These are phyloP conservation scores for Bombus pascuorum DNA, from an alignment of 1,140 invertebrate genomes.

Conservation along the genomic window DNA sequence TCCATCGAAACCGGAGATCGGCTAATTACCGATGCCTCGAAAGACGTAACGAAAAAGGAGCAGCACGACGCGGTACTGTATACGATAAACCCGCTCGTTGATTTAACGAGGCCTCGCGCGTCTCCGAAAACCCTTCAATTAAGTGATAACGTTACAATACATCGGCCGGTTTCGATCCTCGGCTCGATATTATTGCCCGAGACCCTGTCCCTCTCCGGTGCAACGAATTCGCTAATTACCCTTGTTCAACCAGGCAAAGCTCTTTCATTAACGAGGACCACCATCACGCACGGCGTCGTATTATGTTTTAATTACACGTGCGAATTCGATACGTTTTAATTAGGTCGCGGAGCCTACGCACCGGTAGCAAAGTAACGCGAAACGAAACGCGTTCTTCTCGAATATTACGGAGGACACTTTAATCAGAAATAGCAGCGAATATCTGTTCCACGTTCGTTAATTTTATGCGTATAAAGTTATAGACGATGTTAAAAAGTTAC, in stretches of 20 bases:
- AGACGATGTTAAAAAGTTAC: too few relatives aligned
- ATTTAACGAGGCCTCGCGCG: constrained; percentile 32
- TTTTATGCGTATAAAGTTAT: too few relatives aligned
- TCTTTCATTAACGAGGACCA: constrained; percentile 35
- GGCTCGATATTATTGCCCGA: constrained; percentile 9
- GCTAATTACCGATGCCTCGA: constrained; percentile 18
- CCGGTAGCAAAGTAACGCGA: background rate
- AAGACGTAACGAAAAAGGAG: background rate
- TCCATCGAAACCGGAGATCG: constrained; percentile 2
- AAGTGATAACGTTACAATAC: constrained; percentile 41
- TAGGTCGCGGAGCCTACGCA: constrained; percentile 48
- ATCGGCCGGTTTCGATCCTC: constrained; percentile 7
- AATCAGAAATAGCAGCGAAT: too few relatives aligned
- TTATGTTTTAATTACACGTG: constrained; percentile 70
- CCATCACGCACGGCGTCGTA: constrained; percentile 54
- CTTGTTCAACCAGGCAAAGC: constrained; percentile 31
- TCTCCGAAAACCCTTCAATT: constrained; percentile 33
- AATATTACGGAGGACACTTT: too few relatives aligned
- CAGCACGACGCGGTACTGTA: background rate
- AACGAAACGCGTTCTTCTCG: background rate
- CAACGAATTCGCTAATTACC: constrained; percentile 57
- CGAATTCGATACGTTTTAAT: constrained; percentile 71
- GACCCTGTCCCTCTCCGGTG: background rate
- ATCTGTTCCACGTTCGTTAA: too few relatives aligned
- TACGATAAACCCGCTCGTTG: constrained; percentile 2